A percentile compares a stretch with the other conserved stretches of the same genome.
These are phyloP conservation scores for Tinea trinotella DNA, from an alignment of 2,888 invertebrate species.

Conservation along the genomic window DNA sequence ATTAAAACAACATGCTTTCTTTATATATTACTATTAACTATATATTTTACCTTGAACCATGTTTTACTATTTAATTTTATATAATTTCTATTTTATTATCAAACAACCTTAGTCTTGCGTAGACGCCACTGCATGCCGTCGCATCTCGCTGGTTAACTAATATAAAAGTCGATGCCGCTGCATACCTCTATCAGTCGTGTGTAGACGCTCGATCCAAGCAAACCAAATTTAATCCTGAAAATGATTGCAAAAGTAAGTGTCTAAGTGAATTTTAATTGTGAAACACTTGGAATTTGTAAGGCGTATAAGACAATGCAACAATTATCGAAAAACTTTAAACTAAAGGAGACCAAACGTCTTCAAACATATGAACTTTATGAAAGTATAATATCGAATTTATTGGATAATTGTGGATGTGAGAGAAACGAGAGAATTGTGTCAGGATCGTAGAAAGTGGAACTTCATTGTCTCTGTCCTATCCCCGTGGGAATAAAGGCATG, in stretches of 20 bases:
- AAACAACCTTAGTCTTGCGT: conserved; percentile 68
- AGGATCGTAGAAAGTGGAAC: too few species aligned
- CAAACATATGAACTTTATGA: too few species aligned
- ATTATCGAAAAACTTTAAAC: too few species aligned
- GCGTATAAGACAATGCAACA: too few species aligned
- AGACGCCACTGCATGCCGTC: conserved; percentile 42
- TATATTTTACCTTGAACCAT: conserved; percentile 51
- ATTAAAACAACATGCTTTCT: conserved; percentile 7
- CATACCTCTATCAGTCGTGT: conserved; percentile 63
- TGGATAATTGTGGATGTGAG: too few species aligned
- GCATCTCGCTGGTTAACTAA: conserved; percentile 57
- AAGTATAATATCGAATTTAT: too few species aligned
- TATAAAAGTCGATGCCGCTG: conserved; percentile 59
- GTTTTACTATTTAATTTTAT: conserved; percentile 53
- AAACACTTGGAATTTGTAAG: background rate
- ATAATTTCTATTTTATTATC: conserved; percentile 66
- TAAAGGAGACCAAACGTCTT: too few species aligned
- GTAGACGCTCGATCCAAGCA: conserved; percentile 63
- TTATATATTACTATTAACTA: background rate
- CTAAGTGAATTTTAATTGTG: background rate
- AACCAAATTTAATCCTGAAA: conserved; percentile 61
- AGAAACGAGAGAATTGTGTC: too few species aligned
- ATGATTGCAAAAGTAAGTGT: conserved; percentile 70
- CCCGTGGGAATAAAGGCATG: too few species aligned
- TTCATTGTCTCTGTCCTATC: too few species aligned